A percentile compares a stretch with the other conserved stretches of the same genome.
Evolutionary conservation across 2,888 invertebrate genomes (phyloP).

Genomic region (Lycocerus yunnanus): DNA sequence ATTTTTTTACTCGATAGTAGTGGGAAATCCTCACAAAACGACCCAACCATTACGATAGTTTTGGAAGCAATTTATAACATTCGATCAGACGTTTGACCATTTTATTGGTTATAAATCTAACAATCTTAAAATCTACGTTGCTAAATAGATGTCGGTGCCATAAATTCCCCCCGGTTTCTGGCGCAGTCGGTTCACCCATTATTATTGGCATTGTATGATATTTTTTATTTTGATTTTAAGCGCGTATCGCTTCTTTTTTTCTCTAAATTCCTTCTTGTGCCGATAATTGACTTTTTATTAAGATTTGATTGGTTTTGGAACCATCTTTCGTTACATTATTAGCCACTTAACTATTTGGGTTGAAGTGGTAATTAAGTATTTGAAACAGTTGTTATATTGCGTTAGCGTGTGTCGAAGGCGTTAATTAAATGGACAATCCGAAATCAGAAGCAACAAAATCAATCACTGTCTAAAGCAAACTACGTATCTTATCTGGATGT

Average conservation of each 20-base stretch:
- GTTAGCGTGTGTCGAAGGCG: slow-evolving; percentile 37
- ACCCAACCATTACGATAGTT: not conserved
- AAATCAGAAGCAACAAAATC: slow-evolving; percentile 43
- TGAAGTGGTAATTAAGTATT: slow-evolving; percentile 1
- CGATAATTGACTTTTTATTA: not conserved
- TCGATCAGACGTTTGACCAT: not conserved
- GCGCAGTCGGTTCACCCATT: not conserved
- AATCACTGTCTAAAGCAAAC: slow-evolving; percentile 47
- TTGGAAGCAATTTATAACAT: not conserved
- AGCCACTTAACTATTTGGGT: not conserved
- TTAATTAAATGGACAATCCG: slow-evolving; percentile 47
- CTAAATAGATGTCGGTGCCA: not conserved
- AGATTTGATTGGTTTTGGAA: not conserved
- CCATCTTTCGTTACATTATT: not conserved
- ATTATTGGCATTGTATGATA: not conserved
- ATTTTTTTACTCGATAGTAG: not conserved
- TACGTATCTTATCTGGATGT: slow-evolving; percentile 47
- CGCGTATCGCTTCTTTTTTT: not conserved
- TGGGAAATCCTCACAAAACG: not conserved
- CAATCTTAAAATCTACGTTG: not conserved
- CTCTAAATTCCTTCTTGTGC: not conserved
- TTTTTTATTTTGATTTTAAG: not conserved
- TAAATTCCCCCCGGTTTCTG: not conserved
- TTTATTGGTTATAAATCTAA: not conserved
- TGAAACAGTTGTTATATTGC: slow-evolving; percentile 1